A percentile compares a stretch with the other conserved stretches of the same genome.
phyloP scores from a whole-genome alignment of 2,797 vertebrate genomes.

The Eupleurogrammus muticus region DNA sequence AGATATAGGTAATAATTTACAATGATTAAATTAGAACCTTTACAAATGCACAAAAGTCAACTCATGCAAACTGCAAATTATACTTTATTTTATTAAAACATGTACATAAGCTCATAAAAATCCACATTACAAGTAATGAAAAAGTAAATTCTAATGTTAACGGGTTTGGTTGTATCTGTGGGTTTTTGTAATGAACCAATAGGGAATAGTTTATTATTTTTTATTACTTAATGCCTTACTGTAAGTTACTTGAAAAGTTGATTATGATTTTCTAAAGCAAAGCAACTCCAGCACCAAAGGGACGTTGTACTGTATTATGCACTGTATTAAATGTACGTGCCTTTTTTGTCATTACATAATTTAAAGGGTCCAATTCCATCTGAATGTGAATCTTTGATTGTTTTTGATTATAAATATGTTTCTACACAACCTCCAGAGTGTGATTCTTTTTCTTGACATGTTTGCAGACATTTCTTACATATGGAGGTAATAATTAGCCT shows the following conservation, averaged over 20 bases:
- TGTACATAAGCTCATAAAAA: neutral
- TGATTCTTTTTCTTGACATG: neutral
- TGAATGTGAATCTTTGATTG: neutral
- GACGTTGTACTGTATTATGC: neutral
- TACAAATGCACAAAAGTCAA: too few relatives aligned
- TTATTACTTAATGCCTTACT: neutral
- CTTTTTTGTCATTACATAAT: slow-evolving; percentile 16
- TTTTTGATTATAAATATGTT: slow-evolving; percentile 12
- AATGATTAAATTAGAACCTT: too few relatives aligned
- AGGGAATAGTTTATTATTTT: neutral
- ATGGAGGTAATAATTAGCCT: neutral
- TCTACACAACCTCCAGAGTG: neutral
- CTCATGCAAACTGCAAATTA: neutral
- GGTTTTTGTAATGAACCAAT: neutral
- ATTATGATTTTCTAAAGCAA: slow-evolving; percentile 1
- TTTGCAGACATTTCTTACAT: neutral
- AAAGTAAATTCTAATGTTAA: neutral
- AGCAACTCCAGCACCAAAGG: neutral
- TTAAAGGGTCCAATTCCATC: neutral
- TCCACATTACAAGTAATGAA: neutral
- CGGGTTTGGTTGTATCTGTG: neutral
- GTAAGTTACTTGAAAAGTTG: neutral
- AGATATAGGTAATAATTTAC: slow-evolving; percentile 6
- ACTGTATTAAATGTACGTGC: slow-evolving; percentile 9
- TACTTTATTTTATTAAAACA: slow-evolving; percentile 20